phyloP scores from a whole-genome alignment of 2,113 vertebrate species.

The Tretioscincus oriximinensis region DNA sequence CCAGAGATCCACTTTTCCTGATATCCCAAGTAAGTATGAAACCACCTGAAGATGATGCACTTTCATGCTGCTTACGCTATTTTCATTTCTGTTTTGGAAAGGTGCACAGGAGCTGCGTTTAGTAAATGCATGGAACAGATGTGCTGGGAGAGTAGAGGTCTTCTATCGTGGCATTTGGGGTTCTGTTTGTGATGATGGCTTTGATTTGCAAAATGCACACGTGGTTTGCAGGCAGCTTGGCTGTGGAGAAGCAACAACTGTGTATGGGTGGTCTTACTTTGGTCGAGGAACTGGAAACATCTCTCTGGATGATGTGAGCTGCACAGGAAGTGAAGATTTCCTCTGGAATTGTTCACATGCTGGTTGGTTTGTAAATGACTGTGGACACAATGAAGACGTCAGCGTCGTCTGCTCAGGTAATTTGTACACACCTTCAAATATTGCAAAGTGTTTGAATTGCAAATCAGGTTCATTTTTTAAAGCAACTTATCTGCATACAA shows the following conservation, averaged over 20 bases:
- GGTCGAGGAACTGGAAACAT: conserved; percentile 4
- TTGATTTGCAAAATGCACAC: neutral
- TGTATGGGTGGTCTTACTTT: conserved; percentile 23
- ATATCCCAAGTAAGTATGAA: too few relatives aligned
- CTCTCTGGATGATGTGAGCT: conserved; percentile 12
- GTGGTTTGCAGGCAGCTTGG: conserved; percentile 33
- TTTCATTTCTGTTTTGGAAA: conserved; percentile 20
- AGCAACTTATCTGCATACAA: neutral
- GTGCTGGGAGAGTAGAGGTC: conserved; percentile 29
- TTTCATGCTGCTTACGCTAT: neutral
- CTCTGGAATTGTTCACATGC: conserved; percentile 25
- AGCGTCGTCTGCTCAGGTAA: conserved; percentile 42
- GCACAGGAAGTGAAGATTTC: conserved; percentile 17
- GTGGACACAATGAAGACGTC: conserved; percentile 23
- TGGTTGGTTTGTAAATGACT: neutral
- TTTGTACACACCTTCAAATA: neutral
- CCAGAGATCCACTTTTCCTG: too few relatives aligned
- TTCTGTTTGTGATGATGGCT: conserved; percentile 34
- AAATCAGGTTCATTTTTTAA: neutral
- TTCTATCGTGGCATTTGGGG: conserved; percentile 6
- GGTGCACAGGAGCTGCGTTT: conserved; percentile 24
- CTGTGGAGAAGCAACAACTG: conserved; percentile 13
- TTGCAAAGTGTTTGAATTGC: neutral
- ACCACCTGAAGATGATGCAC: neutral
- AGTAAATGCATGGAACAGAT: conserved; percentile 3